Evolutionary conservation across 2,888 invertebrate genomes (phyloP).

Genomic region (Andrena praecox): DNA sequence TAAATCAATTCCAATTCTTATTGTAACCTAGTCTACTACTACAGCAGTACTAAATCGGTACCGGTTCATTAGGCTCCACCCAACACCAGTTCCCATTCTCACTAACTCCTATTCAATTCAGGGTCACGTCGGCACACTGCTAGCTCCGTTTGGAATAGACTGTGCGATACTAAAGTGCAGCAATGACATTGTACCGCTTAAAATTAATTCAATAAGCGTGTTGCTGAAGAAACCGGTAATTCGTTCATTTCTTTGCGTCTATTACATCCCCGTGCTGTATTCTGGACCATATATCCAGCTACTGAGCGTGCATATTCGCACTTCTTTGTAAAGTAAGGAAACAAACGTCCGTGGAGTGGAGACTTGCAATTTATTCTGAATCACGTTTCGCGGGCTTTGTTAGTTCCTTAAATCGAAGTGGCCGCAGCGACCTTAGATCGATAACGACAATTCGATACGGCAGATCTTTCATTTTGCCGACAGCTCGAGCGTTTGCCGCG

Average conservation of each 20-base stretch:
- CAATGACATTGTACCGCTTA: too few species aligned
- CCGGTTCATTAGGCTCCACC: too few species aligned
- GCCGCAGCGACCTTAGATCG: not conserved
- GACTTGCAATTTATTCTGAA: conserved; percentile 15
- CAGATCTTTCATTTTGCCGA: conserved; percentile 53
- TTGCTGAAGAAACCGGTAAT: not conserved
- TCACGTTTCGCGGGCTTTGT: not conserved
- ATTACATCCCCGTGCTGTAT: not conserved
- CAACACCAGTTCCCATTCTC: not conserved
- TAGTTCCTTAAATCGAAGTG: not conserved
- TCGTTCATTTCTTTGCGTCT: not conserved
- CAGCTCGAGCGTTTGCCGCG: not conserved
- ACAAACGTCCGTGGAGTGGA: not conserved
- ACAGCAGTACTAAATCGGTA: not conserved
- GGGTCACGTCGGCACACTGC: not conserved
- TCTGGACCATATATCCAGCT: not conserved
- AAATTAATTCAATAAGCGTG: not conserved
- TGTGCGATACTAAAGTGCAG: too few species aligned
- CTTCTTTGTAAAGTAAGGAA: conserved; percentile 3
- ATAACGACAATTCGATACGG: conserved; percentile 13
- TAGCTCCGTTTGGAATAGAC: too few species aligned
- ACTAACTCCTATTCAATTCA: not conserved
- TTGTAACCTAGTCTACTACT: not conserved
- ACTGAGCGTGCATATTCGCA: not conserved
- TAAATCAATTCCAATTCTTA: too few species aligned